These are phyloP conservation scores for Caracal caracal DNA, from an alignment of 2,113 vertebrate genomes.

Conservation along the genomic window DNA sequence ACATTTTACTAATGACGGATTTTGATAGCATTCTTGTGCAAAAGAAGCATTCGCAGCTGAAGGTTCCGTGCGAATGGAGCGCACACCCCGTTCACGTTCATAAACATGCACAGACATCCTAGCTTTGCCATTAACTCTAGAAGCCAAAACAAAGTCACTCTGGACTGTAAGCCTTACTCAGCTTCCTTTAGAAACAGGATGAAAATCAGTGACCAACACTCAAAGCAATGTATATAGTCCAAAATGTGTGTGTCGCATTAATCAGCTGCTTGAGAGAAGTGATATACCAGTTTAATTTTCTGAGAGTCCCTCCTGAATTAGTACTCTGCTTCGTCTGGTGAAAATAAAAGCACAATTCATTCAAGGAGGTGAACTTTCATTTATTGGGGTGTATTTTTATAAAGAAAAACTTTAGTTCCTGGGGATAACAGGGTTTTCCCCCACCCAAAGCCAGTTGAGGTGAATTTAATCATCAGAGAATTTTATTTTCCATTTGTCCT, in stretches of 20 bases:
- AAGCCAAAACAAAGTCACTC: background rate
- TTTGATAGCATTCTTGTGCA: background rate
- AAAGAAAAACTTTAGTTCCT: conserved; percentile 74
- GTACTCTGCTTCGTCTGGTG: background rate
- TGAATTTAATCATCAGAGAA: conserved; percentile 84
- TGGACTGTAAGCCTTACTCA: background rate
- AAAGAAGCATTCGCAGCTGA: background rate
- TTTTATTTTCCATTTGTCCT: conserved; percentile 85
- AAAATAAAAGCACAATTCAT: conserved; percentile 9
- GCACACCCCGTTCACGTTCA: background rate
- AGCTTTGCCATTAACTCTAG: background rate
- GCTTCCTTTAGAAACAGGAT: background rate
- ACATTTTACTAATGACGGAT: background rate
- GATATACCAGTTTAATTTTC: conserved; percentile 22
- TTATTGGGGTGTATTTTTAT: background rate
- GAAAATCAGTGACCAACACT: background rate
- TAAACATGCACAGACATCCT: too few species aligned
- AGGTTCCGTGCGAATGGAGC: background rate
- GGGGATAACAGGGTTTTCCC: conserved; percentile 53
- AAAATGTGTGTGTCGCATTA: background rate
- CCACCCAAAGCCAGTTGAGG: conserved; percentile 69
- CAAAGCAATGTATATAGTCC: background rate
- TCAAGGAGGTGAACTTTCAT: conserved; percentile 25
- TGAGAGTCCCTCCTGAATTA: conserved; percentile 30
- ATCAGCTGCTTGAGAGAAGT: conserved; percentile 15